A percentile compares a stretch with the other conserved stretches of the same genome.
Conservation (phyloP, 2,113 vertebrate genomes). For the Myanophis thanlyinensis region DNA sequence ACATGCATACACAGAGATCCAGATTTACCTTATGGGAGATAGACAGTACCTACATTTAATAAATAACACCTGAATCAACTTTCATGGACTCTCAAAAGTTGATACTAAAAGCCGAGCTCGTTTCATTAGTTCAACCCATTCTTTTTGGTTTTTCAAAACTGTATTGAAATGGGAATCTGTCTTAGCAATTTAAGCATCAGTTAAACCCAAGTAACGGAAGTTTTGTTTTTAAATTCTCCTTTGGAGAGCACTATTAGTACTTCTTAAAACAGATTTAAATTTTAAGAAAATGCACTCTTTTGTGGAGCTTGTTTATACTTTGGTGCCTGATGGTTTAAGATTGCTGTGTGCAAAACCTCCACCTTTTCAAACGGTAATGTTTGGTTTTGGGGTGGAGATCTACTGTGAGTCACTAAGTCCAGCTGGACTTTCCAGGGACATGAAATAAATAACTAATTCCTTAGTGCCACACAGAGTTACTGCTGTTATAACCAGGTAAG, state of each 20-base stretch:
- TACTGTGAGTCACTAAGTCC: neutral
- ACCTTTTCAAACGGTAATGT: neutral
- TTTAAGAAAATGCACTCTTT: neutral
- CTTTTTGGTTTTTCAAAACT: neutral
- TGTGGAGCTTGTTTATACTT: neutral
- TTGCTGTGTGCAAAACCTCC: neutral
- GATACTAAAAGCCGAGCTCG: neutral
- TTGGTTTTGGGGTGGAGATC: constrained; percentile 1
- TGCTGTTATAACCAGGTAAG: neutral
- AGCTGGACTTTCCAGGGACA: neutral
- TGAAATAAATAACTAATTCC: neutral
- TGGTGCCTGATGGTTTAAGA: neutral
- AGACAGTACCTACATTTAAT: neutral
- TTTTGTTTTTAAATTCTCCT: neutral
- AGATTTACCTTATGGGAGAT: neutral
- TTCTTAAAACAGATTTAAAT: neutral
- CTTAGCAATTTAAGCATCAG: neutral
- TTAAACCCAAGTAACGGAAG: neutral
- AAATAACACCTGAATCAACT: neutral
- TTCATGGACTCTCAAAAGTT: neutral
- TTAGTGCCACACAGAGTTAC: neutral
- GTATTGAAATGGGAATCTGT: neutral
- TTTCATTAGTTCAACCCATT: neutral
- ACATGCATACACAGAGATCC: neutral
- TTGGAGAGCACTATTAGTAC: neutral